Base-by-base conservation (phyloP, 2,888 invertebrate genomes). In the Anagyrus pseudococci region DNA sequence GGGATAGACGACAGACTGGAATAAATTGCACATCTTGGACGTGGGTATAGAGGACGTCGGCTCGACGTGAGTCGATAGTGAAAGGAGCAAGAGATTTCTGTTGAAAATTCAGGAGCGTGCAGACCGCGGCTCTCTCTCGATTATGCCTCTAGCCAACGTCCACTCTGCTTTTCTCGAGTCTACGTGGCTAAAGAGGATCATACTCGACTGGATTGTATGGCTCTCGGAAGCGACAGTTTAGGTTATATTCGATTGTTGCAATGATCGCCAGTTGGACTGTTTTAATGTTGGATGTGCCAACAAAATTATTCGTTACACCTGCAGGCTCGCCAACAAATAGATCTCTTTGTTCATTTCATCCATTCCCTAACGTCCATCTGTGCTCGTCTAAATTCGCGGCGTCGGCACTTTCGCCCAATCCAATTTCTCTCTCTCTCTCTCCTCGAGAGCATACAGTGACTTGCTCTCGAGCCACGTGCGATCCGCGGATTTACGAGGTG, bases 401-500 rank as follows among this genome's bases (percentile, higher is more conserved):
- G 29, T 29, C 44, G 23, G 52, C 54, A 61, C 60, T 58, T 61
- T 57, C 57, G 50, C 54, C 13, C 55, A 57, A 57, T 64, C 58
- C 62, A 62, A 62, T 66, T 62, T 62, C 62, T 66, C 58, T 40
- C 56, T 15, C 41, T 25, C 47, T n/a, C n/a, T n/a, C n/a, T n/a
- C n/a, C n/a, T n/a, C n/a, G 26, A 33, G 4, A 41, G 10, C 29
- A 29, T 7, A 10, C 29, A 29, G 40, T 40, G 53, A 53, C 23
- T 41, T 26, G 52, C 62, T 66, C 62, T 62, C 52, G 58, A 66
- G 62, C 10, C 29, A 7, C 29, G 29, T 29, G 29, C 29, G 62
- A 62, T 62, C 59, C 56, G 49, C 58, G 66, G 58, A 66, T 66
- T 66, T 66, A 66, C 66, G 66, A 62, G 48, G 29, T 52, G 26